A percentile compares a stretch with the other conserved stretches of the same genome.
phyloP scores from a whole-genome alignment of 2,888 invertebrate genomes.

The Eledona agricola region DNA sequence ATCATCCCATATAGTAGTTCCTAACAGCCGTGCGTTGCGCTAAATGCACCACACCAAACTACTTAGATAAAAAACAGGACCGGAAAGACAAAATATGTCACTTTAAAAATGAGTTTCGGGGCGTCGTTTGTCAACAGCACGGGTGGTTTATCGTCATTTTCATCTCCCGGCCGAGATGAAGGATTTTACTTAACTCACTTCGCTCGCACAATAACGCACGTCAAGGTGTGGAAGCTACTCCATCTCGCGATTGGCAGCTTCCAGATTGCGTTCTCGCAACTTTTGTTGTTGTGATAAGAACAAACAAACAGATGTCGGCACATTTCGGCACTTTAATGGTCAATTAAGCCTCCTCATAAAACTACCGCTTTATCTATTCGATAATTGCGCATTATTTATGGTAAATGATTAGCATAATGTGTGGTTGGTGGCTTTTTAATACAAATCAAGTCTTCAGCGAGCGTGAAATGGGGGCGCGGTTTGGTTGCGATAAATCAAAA shows the following conservation, averaged over 20 bases:
- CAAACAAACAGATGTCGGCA: slow-evolving; percentile 16
- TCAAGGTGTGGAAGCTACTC: too few relatives aligned
- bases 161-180: too few relatives aligned
- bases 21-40: too few relatives aligned
- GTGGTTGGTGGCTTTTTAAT: slow-evolving; percentile 45
- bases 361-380: slow-evolving; percentile 42
- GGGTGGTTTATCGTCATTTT: too few relatives aligned
- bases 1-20: slow-evolving; percentile 27
- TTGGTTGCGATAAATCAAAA: too few relatives aligned
- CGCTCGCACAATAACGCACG: too few relatives aligned
- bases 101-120: background rate
- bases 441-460: slow-evolving; percentile 44
- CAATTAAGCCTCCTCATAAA: slow-evolving; percentile 43
- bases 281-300: slow-evolving; percentile 7
- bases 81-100: slow-evolving; percentile 7
- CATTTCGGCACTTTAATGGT: slow-evolving; percentile 41
- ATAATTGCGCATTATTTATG: slow-evolving; percentile 42
- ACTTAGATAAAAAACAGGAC: background rate
- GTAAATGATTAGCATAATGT: slow-evolving; percentile 44
- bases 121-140: too few relatives aligned
- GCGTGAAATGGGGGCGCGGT: slow-evolving; percentile 52
- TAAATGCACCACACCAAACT: too few relatives aligned
- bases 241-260: too few relatives aligned
- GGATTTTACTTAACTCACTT: too few relatives aligned
- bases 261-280: too few relatives aligned